These are phyloP conservation scores for Vanacampus margaritifer DNA, from an alignment of 2,113 vertebrate genomes.

Conservation along the genomic window DNA sequence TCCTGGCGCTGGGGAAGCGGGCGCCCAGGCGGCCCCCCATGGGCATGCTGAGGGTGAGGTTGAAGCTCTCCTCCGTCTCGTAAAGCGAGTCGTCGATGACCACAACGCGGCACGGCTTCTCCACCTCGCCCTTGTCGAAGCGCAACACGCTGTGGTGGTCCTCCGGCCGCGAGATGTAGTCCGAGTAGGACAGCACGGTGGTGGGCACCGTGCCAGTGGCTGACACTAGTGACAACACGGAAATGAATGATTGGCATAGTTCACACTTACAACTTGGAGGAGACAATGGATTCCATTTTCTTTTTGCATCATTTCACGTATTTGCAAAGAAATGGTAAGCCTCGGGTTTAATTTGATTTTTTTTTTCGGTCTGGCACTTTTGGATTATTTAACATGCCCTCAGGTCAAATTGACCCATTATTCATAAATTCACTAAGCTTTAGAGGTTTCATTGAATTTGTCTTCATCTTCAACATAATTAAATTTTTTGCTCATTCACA, in stretches of 20 bases:
- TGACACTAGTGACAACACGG: conserved; percentile 68
- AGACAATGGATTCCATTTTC: not conserved
- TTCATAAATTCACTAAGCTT: no score
- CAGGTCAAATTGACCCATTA: no score
- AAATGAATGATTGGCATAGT: conserved; percentile 5
- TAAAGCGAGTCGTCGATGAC: conserved; percentile 93
- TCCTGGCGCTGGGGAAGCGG: conserved; percentile 73
- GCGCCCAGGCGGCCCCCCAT: conserved; percentile 86
- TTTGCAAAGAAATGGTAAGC: no score
- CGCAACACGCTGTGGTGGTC: conserved; percentile 89
- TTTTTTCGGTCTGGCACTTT: no score
- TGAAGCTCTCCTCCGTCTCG: conserved; percentile 87
- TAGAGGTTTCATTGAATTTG: no score
- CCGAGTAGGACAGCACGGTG: conserved; percentile 90
- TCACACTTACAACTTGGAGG: not conserved
- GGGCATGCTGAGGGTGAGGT: conserved; percentile 85
- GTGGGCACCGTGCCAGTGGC: conserved; percentile 86
- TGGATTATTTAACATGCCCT: no score
- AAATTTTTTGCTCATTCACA: not conserved
- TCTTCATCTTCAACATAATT: no score
- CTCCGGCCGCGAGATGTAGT: conserved; percentile 92
- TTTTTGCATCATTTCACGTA: not conserved
- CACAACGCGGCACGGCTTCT: conserved; percentile 82
- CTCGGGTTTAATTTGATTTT: no score
- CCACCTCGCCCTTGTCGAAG: conserved; percentile 83